A percentile compares a stretch with the other conserved stretches of the same genome.
Evolutionary conservation across 2,113 vertebrate genomes (phyloP).

Genomic region (Coptodon bakossiorum): DNA sequence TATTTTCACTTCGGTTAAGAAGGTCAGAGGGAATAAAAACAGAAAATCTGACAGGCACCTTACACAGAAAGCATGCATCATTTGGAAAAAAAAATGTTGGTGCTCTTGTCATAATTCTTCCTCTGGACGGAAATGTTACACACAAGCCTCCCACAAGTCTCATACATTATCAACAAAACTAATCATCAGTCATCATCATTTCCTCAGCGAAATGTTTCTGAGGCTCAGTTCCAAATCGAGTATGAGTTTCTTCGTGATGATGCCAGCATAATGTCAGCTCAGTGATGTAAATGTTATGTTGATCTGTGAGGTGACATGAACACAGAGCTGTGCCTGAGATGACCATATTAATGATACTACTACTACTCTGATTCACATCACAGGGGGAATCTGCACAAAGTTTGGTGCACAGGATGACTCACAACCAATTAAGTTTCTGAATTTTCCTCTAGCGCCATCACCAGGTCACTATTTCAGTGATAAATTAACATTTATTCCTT

Average conservation of each 20-base stretch:
- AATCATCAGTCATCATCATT: neutral
- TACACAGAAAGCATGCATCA: conserved; percentile 35
- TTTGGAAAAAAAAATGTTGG: rapidly evolving
- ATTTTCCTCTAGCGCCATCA: neutral
- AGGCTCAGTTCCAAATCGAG: neutral
- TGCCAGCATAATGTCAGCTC: neutral
- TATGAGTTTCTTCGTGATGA: neutral
- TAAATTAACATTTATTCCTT: neutral
- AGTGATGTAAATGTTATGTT: neutral
- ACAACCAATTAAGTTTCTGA: neutral
- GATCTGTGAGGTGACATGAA: neutral
- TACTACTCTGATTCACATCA: neutral
- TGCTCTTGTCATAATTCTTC: neutral
- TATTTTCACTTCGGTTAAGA: neutral
- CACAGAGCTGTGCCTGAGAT: neutral
- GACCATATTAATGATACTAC: neutral
- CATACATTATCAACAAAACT: neutral
- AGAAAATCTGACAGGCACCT: neutral
- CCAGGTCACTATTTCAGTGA: neutral
- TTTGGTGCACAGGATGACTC: neutral
- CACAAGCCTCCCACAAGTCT: neutral
- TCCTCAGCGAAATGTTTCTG: neutral
- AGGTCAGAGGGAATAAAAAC: conserved; percentile 18
- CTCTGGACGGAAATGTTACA: neutral
- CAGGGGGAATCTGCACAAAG: neutral